These are phyloP conservation scores for Eucera pruinosa DNA, from an alignment of 2,888 invertebrate genomes.

Conservation along the genomic window DNA sequence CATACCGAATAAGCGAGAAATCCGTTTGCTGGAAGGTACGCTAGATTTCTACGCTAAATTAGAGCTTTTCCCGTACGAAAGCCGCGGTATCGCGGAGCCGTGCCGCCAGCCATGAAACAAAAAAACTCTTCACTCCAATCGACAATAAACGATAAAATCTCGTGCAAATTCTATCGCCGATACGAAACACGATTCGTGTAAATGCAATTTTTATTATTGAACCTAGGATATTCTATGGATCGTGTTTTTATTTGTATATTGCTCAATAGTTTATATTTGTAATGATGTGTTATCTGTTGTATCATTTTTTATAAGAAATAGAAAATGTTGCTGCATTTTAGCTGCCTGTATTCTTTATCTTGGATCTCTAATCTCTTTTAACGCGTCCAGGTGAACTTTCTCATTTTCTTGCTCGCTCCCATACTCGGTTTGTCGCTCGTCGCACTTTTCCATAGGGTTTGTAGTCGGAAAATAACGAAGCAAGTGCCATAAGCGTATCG, in stretches of 20 bases:
- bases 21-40: conserved; percentile 12
- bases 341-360: conserved; percentile 27
- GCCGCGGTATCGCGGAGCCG: too few species aligned
- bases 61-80: conserved; percentile 20
- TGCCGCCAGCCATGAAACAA: too few species aligned
- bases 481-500: too few species aligned
- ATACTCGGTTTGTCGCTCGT: too few species aligned
- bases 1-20: too few species aligned
- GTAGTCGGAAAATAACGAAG: too few species aligned
- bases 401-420: too few species aligned
- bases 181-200: conserved; percentile 59
- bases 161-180: conserved; percentile 28
- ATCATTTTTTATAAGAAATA: conserved; percentile 84
- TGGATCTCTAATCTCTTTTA: neutral
- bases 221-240: conserved; percentile 79
- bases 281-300: conserved; percentile 84
- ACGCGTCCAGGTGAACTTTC: too few species aligned
- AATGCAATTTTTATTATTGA: conserved; percentile 81
- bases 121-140: conserved; percentile 1
- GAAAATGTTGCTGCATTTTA: conserved; percentile 84
- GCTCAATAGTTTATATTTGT: conserved; percentile 84
- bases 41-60: conserved; percentile 19
- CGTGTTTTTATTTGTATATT: conserved; percentile 84
- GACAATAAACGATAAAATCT: conserved; percentile 30
- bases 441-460: too few species aligned